These are phyloP conservation scores for Leptinotarsa tumamoca DNA, from an alignment of 2,888 invertebrate species.

Conservation along the genomic window DNA sequence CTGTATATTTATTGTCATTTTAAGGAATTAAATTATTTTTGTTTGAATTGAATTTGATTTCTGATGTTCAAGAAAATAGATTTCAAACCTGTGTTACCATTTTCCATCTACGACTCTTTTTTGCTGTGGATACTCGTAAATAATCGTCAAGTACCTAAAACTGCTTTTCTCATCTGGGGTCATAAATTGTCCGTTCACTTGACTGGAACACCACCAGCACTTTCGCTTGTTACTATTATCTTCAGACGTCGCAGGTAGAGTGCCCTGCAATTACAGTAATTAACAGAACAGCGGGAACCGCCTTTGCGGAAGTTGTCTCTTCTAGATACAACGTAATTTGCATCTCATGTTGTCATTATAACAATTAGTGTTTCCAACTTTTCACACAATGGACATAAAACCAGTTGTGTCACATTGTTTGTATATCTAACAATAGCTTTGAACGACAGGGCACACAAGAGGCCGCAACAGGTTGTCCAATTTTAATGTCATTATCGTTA, in stretches of 20 bases:
- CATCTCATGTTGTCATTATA: constrained; percentile 17
- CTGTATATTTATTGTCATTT: too few relatives aligned
- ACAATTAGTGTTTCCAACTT: constrained; percentile 16
- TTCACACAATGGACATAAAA: constrained; percentile 21
- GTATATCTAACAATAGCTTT: not conserved
- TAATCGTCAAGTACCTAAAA: not conserved
- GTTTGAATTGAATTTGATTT: too few relatives aligned
- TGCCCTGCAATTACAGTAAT: constrained; percentile 19
- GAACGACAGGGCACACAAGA: not conserved
- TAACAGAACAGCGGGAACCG: constrained; percentile 9
- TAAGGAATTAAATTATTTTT: too few relatives aligned
- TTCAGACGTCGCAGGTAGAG: constrained; percentile 13
- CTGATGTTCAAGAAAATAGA: too few relatives aligned
- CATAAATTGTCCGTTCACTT: constrained; percentile 12
- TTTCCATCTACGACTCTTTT: too few relatives aligned
- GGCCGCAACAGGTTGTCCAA: not conserved
- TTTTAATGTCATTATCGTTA: not conserved
- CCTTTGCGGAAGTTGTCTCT: constrained; percentile 18
- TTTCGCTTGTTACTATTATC: constrained; percentile 4
- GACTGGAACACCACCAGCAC: constrained; percentile 1
- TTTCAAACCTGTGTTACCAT: too few relatives aligned
- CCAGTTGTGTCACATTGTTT: not conserved
- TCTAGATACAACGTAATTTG: constrained; percentile 16
- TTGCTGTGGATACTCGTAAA: not conserved
- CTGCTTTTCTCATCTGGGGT: not conserved